Evolutionary conservation across 2,888 invertebrate species (phyloP), one percentile per base, ranked within the genome.

Genomic region (Lithophane semibrunnea): DNA sequence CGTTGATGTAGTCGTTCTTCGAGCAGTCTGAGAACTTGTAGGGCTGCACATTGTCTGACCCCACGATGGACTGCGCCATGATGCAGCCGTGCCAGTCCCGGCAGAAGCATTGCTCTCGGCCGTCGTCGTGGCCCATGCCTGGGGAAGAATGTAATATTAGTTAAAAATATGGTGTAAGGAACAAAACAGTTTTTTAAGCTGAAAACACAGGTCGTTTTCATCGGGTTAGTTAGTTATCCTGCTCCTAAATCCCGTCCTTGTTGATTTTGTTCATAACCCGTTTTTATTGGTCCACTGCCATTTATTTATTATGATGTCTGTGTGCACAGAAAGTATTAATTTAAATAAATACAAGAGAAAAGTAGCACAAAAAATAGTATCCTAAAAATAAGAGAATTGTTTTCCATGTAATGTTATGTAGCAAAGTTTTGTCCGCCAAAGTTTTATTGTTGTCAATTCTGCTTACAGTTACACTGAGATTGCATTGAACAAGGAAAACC

Each of bases 21-120:
- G 99, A 99, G 97, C 99, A 99, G 92, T 99, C 98, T 60, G 99
- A 99, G 97, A 99, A 99, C 97, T 99, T 99, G 97, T 99, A 99
- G 4, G 99, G 99, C 94, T 99, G 99, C 72, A 99, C 98, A 94
- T 98, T 98, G 93, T 99, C 98, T 90, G 98, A 97, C 54, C 99
- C 99, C 65, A 99, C 98, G 92, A 99, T 99, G 85, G 98, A 98
- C 96, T 99, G 98, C 73, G 98, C 98, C 99, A 99, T 99, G 94
- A 99, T 99, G 95, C 99, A 99, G 82, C 99, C 99, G 95, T 99
- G 99, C 99, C 99, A 99, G 96, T 99, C 99, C 81, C 98, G 97
- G 95, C 99, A 99, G 94, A 98, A 98, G 94, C 99, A 99, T 93
- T 98, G 98, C 91, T 98, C 97, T 96, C 98, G 97, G 66, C 98